Evolutionary conservation across 2,113 vertebrate species (phyloP).

Genomic region (Catharus fuscescens): DNA sequence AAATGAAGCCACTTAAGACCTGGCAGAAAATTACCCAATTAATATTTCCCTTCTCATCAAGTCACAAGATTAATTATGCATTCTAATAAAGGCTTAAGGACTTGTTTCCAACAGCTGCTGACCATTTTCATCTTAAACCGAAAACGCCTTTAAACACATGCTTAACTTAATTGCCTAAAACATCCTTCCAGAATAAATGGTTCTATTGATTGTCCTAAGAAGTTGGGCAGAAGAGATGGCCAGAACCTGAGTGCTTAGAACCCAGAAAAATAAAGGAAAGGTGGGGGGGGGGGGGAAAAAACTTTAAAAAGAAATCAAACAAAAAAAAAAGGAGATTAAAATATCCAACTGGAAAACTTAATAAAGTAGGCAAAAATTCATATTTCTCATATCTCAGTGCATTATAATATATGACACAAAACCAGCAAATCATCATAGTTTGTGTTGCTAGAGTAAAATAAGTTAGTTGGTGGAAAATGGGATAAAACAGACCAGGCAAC

Average conservation of each 20-base stretch:
- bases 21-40: slow-evolving; percentile 53
- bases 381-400: not conserved
- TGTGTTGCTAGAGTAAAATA: not conserved
- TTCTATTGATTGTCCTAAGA: not conserved
- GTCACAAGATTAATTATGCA: slow-evolving; percentile 52
- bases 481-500: not conserved
- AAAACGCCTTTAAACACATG: not conserved
- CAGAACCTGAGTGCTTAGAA: not conserved
- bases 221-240: not conserved
- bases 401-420: not conserved
- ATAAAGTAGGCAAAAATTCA: not conserved
- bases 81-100: slow-evolving; percentile 45
- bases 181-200: not conserved
- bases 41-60: slow-evolving; percentile 54
- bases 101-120: slow-evolving; percentile 44
- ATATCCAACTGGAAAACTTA: not conserved
- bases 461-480: not conserved
- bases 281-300: no score
- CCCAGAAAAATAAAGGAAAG: not conserved
- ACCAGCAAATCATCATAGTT: not conserved
- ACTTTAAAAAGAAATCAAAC: not conserved
- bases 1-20: slow-evolving; percentile 54
- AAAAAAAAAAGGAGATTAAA: not conserved
- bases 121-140: slow-evolving; percentile 40
- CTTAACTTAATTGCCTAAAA: slow-evolving; percentile 25